Evolutionary conservation across 2,888 invertebrate genomes (phyloP), one percentile per base, ranked within the genome.

Genomic region (Volucella bombylans): DNA sequence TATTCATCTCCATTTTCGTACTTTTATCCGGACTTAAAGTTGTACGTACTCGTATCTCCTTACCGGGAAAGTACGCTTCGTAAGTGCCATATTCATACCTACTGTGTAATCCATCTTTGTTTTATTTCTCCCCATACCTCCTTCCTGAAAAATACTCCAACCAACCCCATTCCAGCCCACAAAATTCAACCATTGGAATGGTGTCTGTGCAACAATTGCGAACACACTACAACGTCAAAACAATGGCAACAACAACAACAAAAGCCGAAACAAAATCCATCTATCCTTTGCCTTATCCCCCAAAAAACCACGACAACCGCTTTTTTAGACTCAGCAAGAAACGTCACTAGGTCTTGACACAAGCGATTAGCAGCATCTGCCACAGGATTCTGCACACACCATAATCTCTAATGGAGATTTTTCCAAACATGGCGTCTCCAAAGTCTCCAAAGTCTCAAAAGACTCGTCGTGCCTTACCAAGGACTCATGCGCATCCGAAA

Each of bases 401-500:
- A 23, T 31, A 31, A 31, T 31, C 31, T 31, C 31, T 31, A 73
- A 45, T 85, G 85, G 76, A 81, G 83, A 81, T 10, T 23, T 65
- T 59, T 1, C 10, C 61, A 54, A 76, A 64, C 71, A 80, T 85
- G 85, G 85, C 85, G 80, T 12, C 50, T 6, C 4, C 23, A 31
- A 72, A 55, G 50, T 85, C 85, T 81, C 85, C 85, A 81, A 62
- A 45, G 0, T 12, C 14, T 1, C 39, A 18, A 10, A 52, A 0
- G 4, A 1, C 31, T 31, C 31, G 6, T 31, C 31, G 31, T 31
- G 31, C 31, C 31, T 31, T 31, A 31, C 6, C 11, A 43, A 23
- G 31, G n/a, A 11, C 23, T 49, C 81, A 76, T 85, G 85, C 85
- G 80, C 85, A 76, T 14, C n/a, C 31, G 0, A 1, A 72, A 57